Conservation (phyloP, 2,888 invertebrate species). For the Calameuta pallipes region DNA sequence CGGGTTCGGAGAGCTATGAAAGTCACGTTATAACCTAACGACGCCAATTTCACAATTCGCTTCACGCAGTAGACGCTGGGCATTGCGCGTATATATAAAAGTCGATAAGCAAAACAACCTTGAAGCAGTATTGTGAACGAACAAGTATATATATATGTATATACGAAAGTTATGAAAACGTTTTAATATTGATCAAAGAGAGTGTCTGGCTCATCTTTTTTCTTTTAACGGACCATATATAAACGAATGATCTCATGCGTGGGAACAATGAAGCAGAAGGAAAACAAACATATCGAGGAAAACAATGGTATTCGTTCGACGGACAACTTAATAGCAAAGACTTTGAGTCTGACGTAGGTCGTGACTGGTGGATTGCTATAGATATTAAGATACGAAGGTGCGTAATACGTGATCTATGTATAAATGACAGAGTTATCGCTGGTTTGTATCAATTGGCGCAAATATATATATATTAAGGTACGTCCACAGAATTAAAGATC, state of each 20-base stretch:
- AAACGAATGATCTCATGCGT: not conserved
- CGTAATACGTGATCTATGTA: not conserved
- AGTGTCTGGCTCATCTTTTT: too few species aligned
- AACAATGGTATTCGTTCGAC: not conserved
- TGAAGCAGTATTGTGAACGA: too few species aligned
- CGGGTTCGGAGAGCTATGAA: too few species aligned
- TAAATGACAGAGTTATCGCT: not conserved
- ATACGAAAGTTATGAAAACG: too few species aligned
- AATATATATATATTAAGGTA: not conserved
- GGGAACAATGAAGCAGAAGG: not conserved
- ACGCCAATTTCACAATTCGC: too few species aligned
- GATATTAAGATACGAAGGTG: not conserved
- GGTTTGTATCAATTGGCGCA: not conserved
- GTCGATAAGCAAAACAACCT: too few species aligned
- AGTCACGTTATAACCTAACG: too few species aligned
- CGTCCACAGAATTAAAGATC: too few species aligned
- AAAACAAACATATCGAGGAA: not conserved
- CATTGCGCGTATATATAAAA: too few species aligned
- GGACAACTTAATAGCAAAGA: not conserved
- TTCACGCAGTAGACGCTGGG: conserved; percentile 4
- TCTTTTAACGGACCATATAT: too few species aligned
- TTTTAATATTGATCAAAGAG: too few species aligned
- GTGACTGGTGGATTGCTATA: not conserved
- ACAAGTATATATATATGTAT: too few species aligned
- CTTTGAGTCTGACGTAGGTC: not conserved